phyloP scores from a whole-genome alignment of 2,888 invertebrate genomes.

The Yponomeuta sedellus region DNA sequence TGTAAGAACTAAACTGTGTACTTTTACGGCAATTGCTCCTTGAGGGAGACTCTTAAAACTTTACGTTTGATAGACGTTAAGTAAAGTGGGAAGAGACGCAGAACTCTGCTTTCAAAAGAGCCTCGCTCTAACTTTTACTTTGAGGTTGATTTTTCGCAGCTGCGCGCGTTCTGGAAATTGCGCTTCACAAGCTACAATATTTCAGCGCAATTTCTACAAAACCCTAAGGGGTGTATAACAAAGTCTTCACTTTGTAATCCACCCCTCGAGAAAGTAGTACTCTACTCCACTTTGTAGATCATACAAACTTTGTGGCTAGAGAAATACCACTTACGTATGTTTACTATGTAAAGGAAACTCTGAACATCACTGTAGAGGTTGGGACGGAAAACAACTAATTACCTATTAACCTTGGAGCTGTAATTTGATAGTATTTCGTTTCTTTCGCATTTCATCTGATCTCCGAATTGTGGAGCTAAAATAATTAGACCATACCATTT shows the following conservation, averaged over 20 bases:
- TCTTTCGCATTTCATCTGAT: not conserved
- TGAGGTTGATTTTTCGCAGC: not conserved
- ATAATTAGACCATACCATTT: no score
- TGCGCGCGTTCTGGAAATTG: not conserved
- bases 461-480: not conserved
- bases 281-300: no score
- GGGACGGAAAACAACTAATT: no score
- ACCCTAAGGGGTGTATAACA: not conserved
- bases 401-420: not conserved
- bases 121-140: not conserved
- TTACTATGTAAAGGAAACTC: no score
- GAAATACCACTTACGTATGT: no score
- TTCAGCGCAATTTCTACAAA: not conserved
- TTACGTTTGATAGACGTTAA: not conserved
- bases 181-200: not conserved
- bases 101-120: not conserved
- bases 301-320: no score
- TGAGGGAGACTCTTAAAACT: no score
- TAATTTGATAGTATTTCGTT: not conserved
- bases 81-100: not conserved
- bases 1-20: no score
- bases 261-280: no score
- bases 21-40: no score
- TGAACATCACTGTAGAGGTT: no score
- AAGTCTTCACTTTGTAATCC: no score